Evolutionary conservation across 2,113 vertebrate species (phyloP).

Genomic region (Synodontis membranacea): DNA sequence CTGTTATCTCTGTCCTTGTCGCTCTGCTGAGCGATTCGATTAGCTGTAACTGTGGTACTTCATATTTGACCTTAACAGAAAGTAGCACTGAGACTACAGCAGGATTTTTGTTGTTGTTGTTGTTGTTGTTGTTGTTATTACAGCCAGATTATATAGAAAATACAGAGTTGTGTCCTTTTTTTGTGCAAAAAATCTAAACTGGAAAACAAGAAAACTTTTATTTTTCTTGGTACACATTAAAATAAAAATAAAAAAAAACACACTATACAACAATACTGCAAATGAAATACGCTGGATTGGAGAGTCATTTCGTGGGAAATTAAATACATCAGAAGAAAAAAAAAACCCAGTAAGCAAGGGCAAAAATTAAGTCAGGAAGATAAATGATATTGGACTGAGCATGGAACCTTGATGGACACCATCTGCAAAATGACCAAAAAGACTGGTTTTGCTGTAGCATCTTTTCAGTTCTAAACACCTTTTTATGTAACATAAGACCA

Average conservation of each 20-base stretch:
- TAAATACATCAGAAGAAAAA: background rate
- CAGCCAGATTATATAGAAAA: background rate
- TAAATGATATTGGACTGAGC: background rate
- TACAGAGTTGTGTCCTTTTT: background rate
- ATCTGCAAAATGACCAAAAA: background rate
- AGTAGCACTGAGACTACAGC: background rate
- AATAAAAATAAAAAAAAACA: background rate
- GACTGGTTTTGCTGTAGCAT: background rate
- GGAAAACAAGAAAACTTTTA: too few relatives aligned
- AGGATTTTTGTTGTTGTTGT: background rate
- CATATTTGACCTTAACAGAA: background rate
- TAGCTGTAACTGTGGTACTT: conserved; percentile 5
- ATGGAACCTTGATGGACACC: conserved; percentile 6
- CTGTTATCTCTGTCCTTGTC: conserved; percentile 2
- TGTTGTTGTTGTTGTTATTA: background rate
- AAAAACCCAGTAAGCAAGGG: background rate
- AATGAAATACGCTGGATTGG: background rate
- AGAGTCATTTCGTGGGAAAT: background rate
- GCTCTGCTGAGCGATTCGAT: conserved; percentile 37
- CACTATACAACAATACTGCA: background rate
- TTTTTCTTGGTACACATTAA: background rate
- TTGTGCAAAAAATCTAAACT: too few relatives aligned
- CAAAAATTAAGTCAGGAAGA: background rate
- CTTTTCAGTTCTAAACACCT: background rate
- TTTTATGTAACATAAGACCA: background rate